phyloP scores from a whole-genome alignment of 2,797 vertebrate genomes.

The Rhinella marina region DNA sequence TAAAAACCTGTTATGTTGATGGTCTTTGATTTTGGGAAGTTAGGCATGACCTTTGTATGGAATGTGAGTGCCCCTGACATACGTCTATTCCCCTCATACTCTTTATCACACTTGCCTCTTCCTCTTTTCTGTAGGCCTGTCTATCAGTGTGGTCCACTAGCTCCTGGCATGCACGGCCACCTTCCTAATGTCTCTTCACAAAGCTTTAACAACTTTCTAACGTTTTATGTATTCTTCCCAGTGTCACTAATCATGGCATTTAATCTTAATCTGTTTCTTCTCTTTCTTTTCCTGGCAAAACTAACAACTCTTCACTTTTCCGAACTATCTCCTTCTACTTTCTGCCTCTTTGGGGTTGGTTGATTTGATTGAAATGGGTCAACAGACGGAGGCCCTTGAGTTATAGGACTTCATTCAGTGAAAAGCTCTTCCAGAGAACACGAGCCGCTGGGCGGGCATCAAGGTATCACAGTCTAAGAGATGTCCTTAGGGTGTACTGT shows the following conservation, averaged over 20 bases:
- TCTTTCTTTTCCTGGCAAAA: slow-evolving; percentile 69
- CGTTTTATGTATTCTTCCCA: neutral
- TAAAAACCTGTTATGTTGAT: too few species aligned
- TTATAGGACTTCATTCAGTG: slow-evolving; percentile 88
- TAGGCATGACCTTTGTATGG: too few species aligned
- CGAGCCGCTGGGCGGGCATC: slow-evolving; percentile 84
- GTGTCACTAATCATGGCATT: neutral
- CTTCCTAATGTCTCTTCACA: neutral
- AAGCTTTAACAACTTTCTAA: neutral
- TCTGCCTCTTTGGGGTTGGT: slow-evolving; percentile 72
- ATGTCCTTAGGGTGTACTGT: neutral
- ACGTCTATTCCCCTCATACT: too few species aligned
- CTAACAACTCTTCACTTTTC: slow-evolving; percentile 75
- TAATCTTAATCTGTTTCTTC: slow-evolving; percentile 63
- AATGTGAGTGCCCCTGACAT: too few species aligned
- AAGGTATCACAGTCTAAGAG: slow-evolving; percentile 69
- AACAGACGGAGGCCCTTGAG: slow-evolving; percentile 89
- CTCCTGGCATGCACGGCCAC: neutral
- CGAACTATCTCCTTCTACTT: slow-evolving; percentile 66
- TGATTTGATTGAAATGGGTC: slow-evolving; percentile 71
- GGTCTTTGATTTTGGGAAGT: too few species aligned
- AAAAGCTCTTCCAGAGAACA: slow-evolving; percentile 93
- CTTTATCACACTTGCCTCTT: neutral
- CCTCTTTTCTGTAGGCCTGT: too few species aligned
- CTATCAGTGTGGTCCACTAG: neutral